A percentile compares a stretch with the other conserved stretches of the same genome.
phyloP scores from a whole-genome alignment of 1,140 invertebrate species.

The Tribolium madens region DNA sequence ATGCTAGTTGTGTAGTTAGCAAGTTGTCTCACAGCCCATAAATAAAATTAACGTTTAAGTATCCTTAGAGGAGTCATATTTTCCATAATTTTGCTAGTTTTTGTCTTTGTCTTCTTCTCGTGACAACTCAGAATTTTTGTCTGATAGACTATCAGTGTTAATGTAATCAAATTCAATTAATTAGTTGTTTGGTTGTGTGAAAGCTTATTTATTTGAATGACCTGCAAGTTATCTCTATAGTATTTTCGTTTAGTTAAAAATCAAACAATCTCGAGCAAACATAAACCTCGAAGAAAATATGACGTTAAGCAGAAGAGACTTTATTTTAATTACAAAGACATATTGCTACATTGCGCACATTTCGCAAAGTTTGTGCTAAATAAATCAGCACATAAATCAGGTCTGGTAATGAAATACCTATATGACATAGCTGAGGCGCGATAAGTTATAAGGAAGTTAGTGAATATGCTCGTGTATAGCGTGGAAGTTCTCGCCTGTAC shows the following conservation, averaged over 20 bases:
- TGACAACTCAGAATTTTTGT: not conserved
- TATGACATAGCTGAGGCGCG: constrained; percentile 60
- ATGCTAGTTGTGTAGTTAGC: not conserved
- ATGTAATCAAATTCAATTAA: constrained; percentile 39
- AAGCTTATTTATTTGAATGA: constrained; percentile 36
- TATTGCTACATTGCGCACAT: constrained; percentile 53
- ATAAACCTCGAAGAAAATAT: constrained; percentile 25
- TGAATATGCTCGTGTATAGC: constrained; percentile 59
- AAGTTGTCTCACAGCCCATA: constrained; percentile 23
- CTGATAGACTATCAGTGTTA: constrained; percentile 25
- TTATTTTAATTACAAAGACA: constrained; percentile 57
- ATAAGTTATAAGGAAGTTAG: constrained; percentile 59
- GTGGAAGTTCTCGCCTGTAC: constrained; percentile 57
- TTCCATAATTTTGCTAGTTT: not conserved
- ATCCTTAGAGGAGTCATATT: not conserved
- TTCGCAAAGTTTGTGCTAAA: constrained; percentile 58
- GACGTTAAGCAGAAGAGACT: constrained; percentile 42
- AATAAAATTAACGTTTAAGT: constrained; percentile 9
- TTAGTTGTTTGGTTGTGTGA: constrained; percentile 38
- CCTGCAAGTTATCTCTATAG: constrained; percentile 30
- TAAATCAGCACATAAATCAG: constrained; percentile 61
- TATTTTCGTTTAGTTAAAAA: constrained; percentile 26
- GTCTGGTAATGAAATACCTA: constrained; percentile 62
- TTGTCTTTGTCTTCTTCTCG: not conserved
- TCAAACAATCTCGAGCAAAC: constrained; percentile 27